Evolutionary conservation across 2,888 invertebrate species (phyloP).

Genomic region (Diloba caeruleocephala): DNA sequence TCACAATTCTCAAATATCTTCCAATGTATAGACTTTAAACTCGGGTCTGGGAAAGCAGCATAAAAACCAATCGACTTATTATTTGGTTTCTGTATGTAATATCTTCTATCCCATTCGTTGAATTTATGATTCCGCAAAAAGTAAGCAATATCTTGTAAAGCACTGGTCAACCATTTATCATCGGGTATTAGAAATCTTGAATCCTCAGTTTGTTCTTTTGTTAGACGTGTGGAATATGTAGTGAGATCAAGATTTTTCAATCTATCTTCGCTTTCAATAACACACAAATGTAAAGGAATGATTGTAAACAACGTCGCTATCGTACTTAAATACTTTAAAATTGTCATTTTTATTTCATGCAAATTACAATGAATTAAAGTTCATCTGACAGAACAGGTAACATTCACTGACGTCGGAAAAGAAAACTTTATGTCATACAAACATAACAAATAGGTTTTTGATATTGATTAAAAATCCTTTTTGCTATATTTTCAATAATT

Average conservation of each 20-base stretch:
- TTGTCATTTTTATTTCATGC: constrained; percentile 12
- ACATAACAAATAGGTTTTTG: too few relatives aligned
- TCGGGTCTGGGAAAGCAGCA: constrained; percentile 87
- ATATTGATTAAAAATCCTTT: too few relatives aligned
- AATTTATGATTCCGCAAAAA: constrained; percentile 90
- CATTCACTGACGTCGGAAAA: too few relatives aligned
- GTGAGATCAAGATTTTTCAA: constrained; percentile 8
- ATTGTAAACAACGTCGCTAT: constrained; percentile 2
- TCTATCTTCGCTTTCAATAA: constrained; percentile 4
- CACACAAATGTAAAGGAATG: constrained; percentile 1
- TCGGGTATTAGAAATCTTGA: constrained; percentile 48
- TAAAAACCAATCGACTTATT: constrained; percentile 63
- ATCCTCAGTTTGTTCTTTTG: constrained; percentile 22
- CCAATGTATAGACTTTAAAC: constrained; percentile 89
- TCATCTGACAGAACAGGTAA: constrained; percentile 1
- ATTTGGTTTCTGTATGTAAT: constrained; percentile 68
- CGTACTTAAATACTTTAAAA: background rate
- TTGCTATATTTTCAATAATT: too few relatives aligned
- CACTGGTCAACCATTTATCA: constrained; percentile 77
- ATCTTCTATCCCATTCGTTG: constrained; percentile 90
- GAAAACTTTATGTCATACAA: too few relatives aligned
- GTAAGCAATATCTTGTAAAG: constrained; percentile 89
- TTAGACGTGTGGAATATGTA: background rate
- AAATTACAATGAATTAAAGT: background rate
- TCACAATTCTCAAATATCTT: constrained; percentile 89